These are phyloP conservation scores for Amaurobius ferox DNA, from an alignment of 2,888 invertebrate genomes.

Conservation along the genomic window DNA sequence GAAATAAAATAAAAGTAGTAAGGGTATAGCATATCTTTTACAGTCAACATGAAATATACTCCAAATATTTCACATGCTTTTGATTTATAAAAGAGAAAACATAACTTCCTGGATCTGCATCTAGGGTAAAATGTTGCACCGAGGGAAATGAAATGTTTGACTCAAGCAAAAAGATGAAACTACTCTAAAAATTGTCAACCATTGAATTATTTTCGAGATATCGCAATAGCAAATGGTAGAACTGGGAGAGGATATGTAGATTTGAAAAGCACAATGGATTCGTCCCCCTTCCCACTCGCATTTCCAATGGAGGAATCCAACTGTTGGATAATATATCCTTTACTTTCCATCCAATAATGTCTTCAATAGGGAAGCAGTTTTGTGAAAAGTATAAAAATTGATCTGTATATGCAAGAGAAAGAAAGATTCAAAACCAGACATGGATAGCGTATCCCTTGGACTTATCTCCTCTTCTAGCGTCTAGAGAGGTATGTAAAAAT, in stretches of 20 bases:
- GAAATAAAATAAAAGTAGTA: no score
- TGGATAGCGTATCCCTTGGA: no score
- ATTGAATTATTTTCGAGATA: constrained; percentile 48
- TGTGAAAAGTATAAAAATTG: constrained; percentile 39
- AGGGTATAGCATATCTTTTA: no score
- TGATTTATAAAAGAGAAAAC: no score
- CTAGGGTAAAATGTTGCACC: no score
- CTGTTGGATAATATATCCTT: constrained; percentile 46
- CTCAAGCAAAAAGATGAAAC: constrained; percentile 10
- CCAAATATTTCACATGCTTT: no score
- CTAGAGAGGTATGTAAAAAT: no score
- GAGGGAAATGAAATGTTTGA: background rate
- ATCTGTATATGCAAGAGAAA: constrained; percentile 26
- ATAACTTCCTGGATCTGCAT: no score
- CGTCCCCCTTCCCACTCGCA: constrained; percentile 9
- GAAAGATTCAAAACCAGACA: background rate
- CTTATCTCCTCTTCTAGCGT: no score
- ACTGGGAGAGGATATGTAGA: constrained; percentile 43
- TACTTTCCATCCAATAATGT: constrained; percentile 11
- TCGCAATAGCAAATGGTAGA: constrained; percentile 56
- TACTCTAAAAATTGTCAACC: constrained; percentile 41
- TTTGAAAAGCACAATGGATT: constrained; percentile 53
- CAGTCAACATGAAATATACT: no score
- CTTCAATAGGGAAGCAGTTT: background rate
- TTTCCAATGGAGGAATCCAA: constrained; percentile 35